These are phyloP conservation scores for Xenopus laevis DNA, from an alignment of 2,113 vertebrate species.

Conservation along the genomic window DNA sequence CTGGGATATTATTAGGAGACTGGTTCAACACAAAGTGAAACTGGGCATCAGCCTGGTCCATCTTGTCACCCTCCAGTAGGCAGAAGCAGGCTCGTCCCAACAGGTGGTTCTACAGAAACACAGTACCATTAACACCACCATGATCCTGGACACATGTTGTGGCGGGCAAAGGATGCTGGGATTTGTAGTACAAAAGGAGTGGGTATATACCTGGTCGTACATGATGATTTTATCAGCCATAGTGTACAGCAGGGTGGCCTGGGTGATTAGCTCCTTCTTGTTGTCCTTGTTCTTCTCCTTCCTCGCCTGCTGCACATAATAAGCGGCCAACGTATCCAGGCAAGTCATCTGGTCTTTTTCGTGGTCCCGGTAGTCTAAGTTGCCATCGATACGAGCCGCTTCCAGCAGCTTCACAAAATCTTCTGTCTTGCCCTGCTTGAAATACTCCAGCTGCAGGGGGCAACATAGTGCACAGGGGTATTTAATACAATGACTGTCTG, in stretches of 20 bases:
- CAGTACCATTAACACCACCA: too few relatives aligned
- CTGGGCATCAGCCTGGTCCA: conserved; percentile 97
- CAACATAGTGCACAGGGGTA: too few relatives aligned
- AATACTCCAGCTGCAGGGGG: conserved; percentile 95
- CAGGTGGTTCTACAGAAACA: conserved; percentile 85
- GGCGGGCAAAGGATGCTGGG: too few relatives aligned
- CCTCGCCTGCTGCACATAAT: conserved; percentile 96
- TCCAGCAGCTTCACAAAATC: conserved; percentile 97
- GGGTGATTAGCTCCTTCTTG: conserved; percentile 97
- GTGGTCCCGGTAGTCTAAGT: conserved; percentile 96
- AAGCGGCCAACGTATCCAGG: conserved; percentile 92
- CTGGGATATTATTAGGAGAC: conserved; percentile 97
- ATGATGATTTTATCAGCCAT: conserved; percentile 99
- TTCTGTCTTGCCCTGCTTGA: conserved; percentile 97
- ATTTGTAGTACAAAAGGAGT: too few relatives aligned
- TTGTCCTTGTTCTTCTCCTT: conserved; percentile 98
- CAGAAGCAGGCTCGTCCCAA: conserved; percentile 97
- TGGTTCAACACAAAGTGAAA: conserved; percentile 98
- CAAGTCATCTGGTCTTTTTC: conserved; percentile 99
- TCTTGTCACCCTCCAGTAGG: conserved; percentile 97
- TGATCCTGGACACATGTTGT: too few relatives aligned
- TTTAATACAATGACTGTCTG: too few relatives aligned
- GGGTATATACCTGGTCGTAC: conserved; percentile 88
- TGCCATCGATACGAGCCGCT: conserved; percentile 95
- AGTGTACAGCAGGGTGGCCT: conserved; percentile 93